Percentiles rank a stretch among this genome's conserved stretches.
Conservation (phyloP, 2,113 vertebrate genomes). For the Gulo gulo region DNA sequence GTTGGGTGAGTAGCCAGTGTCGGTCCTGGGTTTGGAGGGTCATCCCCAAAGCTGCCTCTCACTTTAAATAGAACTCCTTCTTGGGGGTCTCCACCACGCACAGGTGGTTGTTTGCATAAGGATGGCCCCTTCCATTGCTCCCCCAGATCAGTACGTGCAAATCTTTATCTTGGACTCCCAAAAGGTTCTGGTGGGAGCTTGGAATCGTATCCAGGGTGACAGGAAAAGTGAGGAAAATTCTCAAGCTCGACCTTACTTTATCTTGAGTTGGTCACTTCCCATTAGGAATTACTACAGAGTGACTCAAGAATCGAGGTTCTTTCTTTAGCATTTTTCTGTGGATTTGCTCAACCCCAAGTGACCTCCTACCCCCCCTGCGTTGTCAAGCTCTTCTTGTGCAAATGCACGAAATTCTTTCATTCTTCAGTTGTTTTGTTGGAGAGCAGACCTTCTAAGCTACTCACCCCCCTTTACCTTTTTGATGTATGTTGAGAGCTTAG, state of each 20-base stretch:
- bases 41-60: not conserved
- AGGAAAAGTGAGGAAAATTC: not conserved
- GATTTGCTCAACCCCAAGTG: not conserved
- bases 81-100: not conserved
- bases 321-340: conserved; percentile 9
- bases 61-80: not conserved
- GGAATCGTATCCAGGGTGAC: not conserved
- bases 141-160: not conserved
- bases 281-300: not conserved
- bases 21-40: not conserved
- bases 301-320: not conserved
- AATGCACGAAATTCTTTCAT: not conserved
- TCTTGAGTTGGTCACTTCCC: conserved; percentile 22
- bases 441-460: not conserved
- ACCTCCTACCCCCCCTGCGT: not conserved
- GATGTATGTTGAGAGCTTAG: not conserved
- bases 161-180: not conserved
- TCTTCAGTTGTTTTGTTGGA: not conserved
- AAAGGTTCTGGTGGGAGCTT: not conserved
- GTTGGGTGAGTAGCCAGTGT: not conserved
- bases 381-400: not conserved
- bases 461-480: not conserved
- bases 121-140: not conserved
- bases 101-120: not conserved
- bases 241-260: conserved; percentile 21